Evolutionary conservation across 2,888 invertebrate species (phyloP), one percentile per base, ranked within the genome.

Genomic region (Lysandra coridon): DNA sequence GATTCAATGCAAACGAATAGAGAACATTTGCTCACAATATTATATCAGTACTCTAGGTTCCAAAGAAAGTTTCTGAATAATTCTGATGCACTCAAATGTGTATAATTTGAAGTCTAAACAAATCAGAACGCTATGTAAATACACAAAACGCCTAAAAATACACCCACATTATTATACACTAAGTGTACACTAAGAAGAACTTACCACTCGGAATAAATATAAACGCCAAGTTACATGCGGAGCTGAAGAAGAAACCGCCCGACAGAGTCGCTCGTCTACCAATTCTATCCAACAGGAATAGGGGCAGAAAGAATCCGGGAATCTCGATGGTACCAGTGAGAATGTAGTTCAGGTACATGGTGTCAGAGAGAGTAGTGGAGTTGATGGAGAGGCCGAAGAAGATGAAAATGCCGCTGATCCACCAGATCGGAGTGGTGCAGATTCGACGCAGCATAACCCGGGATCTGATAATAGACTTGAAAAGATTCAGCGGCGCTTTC

Each of bases 341-440:
- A 73, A 97, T 96, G 86, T 84, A 98, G 89, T 97, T 97, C 12
- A 96, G 86, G 87, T 97, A 97, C 88, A 96, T 96, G 85, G 97
- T 96, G 37, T 97, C 97, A 6, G 96, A 95, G 69, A 98, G 91
- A 1, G 96, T 94, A 1, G 97, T 96, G 0, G 97, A 96, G 90
- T 97, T 97, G 81, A 97, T 92, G 30, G 97, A 97, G 49, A 98
- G 90, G 0, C 98, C 98, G 85, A 97, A 97, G 90, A 97, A 98
- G 17, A 97, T 96, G 83, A 97, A 96, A 0, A 97, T 96, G 83
- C 96, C 96, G 2, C 97, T 96, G 78, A 97, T 95, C 97, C 97
- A 97, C 91, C 97, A 97, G 83, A 97, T 95, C 17, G 96, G 96
- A 62, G 97, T 97, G 74, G 96, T 96, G 62, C 95, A 85, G 78